phyloP scores from a whole-genome alignment of 1,140 invertebrate species.

The Microplitis mediator region DNA sequence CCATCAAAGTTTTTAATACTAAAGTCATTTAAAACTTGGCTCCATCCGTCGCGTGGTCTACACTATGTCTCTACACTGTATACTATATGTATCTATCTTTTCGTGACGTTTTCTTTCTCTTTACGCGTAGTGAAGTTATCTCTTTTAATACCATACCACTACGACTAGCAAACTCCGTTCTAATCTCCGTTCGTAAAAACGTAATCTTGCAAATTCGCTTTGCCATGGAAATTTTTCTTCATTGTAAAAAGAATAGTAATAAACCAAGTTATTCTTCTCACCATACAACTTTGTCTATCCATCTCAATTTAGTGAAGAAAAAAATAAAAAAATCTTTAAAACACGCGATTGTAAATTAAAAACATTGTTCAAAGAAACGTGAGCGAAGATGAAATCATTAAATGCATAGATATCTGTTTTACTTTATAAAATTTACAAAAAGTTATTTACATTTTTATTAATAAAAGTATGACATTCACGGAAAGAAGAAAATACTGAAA shows the following conservation, averaged over 20 bases:
- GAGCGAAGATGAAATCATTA: too few species aligned
- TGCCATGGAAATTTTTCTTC: conserved; percentile 32
- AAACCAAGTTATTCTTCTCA: neutral
- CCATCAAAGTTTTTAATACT: conserved; percentile 55
- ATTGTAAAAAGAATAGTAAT: neutral
- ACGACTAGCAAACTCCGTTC: conserved; percentile 21
- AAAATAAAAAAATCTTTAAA: too few species aligned
- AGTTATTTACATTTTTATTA: too few species aligned
- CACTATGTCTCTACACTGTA: neutral
- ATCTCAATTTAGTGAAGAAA: too few species aligned
- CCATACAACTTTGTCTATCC: neutral
- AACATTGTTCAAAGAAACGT: too few species aligned
- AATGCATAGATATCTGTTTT: too few species aligned
- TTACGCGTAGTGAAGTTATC: conserved; percentile 3
- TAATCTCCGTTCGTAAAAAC: conserved; percentile 43
- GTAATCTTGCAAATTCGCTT: conserved; percentile 51
- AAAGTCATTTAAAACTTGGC: conserved; percentile 52
- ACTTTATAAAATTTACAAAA: too few species aligned
- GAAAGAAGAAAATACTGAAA: too few species aligned
- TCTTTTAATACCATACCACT: neutral
- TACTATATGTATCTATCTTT: conserved; percentile 4
- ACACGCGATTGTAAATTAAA: too few species aligned
- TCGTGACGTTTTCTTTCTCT: neutral
- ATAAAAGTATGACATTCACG: too few species aligned
- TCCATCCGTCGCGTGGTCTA: conserved; percentile 42